Evolutionary conservation across 2,888 invertebrate species (phyloP).

Genomic region (Tillus elongatus): DNA sequence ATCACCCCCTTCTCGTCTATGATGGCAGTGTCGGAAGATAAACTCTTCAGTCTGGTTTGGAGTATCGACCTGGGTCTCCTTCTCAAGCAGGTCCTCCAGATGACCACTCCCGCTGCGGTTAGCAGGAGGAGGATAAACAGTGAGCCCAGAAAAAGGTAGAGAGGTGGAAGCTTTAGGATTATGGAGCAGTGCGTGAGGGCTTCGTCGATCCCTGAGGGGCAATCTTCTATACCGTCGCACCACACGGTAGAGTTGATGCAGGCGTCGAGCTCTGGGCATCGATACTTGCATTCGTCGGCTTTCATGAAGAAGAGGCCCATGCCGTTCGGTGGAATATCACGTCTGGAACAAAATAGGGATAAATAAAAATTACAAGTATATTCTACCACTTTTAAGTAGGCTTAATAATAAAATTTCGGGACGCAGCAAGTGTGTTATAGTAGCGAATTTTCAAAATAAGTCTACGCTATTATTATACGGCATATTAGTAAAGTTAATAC

Average conservation of each 20-base stretch:
- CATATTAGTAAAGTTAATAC: too few relatives aligned
- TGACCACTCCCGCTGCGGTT: constrained; percentile 27
- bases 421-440: too few relatives aligned
- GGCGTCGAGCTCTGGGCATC: constrained; percentile 71
- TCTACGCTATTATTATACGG: too few relatives aligned
- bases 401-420: too few relatives aligned
- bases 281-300: constrained; percentile 63
- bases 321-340: constrained; percentile 48
- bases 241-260: constrained; percentile 71
- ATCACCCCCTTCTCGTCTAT: constrained; percentile 82
- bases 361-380: too few relatives aligned
- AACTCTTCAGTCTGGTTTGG: constrained; percentile 69
- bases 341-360: too few relatives aligned
- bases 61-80: constrained; percentile 65
- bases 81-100: constrained; percentile 43
- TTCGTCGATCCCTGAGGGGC: constrained; percentile 74
- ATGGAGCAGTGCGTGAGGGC: constrained; percentile 71
- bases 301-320: constrained; percentile 47
- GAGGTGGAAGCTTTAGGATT: constrained; percentile 64
- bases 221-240: constrained; percentile 72
- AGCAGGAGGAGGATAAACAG: constrained; percentile 38
- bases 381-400: too few relatives aligned
- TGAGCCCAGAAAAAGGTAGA: constrained; percentile 52
- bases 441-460: too few relatives aligned
- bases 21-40: constrained; percentile 77